Conservation (phyloP, 64 coral and sea anemone species). For the Exaiptasia diaphana region DNA sequence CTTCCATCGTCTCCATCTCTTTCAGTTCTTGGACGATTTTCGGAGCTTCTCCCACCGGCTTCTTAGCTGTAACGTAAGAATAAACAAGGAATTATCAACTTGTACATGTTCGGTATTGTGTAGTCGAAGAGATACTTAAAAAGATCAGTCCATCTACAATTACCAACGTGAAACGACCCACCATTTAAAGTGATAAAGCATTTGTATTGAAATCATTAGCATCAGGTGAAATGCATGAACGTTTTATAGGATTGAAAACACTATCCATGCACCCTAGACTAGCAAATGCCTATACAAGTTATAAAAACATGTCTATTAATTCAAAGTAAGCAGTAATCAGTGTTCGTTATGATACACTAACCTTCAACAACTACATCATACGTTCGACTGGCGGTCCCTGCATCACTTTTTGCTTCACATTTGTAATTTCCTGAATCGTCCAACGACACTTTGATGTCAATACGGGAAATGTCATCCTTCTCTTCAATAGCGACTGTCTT, state of each 20-base stretch:
- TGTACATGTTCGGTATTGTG: not conserved
- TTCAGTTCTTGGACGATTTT: slow-evolving; percentile 52
- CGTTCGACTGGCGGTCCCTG: slow-evolving; percentile 15
- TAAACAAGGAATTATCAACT: not conserved
- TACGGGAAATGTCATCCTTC: not conserved
- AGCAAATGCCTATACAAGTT: too few relatives aligned
- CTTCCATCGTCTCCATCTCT: slow-evolving; percentile 61
- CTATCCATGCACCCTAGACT: too few relatives aligned
- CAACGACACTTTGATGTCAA: not conserved
- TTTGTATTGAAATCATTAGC: too few relatives aligned
- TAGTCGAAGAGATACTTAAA: too few relatives aligned
- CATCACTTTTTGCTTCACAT: slow-evolving; percentile 59
- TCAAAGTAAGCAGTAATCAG: too few relatives aligned
- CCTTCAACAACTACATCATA: slow-evolving; percentile 37
- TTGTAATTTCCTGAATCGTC: slow-evolving; percentile 71
- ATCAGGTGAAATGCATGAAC: too few relatives aligned
- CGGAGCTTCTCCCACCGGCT: slow-evolving; percentile 57
- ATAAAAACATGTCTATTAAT: too few relatives aligned
- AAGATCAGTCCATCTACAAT: too few relatives aligned
- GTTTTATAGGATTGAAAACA: too few relatives aligned
- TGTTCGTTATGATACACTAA: slow-evolving; percentile 2
- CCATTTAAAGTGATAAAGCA: too few relatives aligned
- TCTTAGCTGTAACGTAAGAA: slow-evolving; percentile 26
- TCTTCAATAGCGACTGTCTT: not conserved
- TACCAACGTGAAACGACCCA: too few relatives aligned